These are phyloP conservation scores for Varanus salvator DNA, from an alignment of 2,113 vertebrate genomes.

Conservation along the genomic window DNA sequence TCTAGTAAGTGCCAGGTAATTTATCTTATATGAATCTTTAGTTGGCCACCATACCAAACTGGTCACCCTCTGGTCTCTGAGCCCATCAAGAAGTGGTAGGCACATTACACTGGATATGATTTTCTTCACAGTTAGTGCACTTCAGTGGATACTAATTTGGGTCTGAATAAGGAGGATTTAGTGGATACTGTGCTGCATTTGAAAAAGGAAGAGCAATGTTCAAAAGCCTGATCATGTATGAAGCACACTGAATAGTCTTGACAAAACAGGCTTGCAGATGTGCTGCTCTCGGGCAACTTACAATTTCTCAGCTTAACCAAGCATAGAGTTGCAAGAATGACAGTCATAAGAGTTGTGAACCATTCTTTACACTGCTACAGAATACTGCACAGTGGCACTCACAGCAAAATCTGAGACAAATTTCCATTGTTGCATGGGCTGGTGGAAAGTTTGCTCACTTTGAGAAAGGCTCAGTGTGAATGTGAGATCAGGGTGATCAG, in stretches of 20 bases:
- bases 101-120: neutral
- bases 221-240: neutral
- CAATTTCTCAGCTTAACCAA: neutral
- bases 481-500: conserved; percentile 79
- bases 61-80: neutral
- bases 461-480: conserved; percentile 78
- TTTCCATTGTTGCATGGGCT: conserved; percentile 84
- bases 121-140: neutral
- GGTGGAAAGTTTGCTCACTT: conserved; percentile 81
- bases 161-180: neutral
- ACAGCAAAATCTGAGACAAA: conserved; percentile 83
- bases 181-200: neutral
- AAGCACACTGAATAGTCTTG: neutral
- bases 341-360: neutral
- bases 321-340: neutral
- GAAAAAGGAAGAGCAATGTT: neutral
- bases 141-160: neutral
- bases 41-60: neutral
- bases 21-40: neutral
- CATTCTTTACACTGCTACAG: neutral
- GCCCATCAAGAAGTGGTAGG: neutral
- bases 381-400: conserved; percentile 49
- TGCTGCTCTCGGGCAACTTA: neutral
- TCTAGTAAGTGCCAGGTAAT: neutral
- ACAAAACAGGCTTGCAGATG: neutral